Percentiles rank a stretch among this genome's conserved stretches.
phyloP scores from a whole-genome alignment of 2,888 invertebrate genomes.

The Smittia sp. region DNA sequence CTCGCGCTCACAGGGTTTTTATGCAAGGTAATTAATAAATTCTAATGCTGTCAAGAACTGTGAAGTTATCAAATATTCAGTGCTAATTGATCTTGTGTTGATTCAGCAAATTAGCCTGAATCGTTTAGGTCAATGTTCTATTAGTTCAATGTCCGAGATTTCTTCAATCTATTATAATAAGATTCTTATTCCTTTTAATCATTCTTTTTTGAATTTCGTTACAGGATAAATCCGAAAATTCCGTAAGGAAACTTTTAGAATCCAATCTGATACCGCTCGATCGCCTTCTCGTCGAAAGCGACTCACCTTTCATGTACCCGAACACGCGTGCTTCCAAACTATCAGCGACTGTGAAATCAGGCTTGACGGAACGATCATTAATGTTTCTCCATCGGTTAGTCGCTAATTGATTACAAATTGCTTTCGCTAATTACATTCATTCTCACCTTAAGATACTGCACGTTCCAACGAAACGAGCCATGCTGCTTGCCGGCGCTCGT shows the following conservation, averaged over 20 bases:
- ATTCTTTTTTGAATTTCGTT: conserved; percentile 56
- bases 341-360: conserved; percentile 81
- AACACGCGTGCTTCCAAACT: conserved; percentile 90
- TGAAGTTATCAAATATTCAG: neutral
- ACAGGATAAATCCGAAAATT: conserved; percentile 89
- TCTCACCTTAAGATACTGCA: conserved; percentile 67
- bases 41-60: neutral
- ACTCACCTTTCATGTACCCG: conserved; percentile 95
- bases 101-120: no score
- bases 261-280: conserved; percentile 80
- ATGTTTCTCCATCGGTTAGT: conserved; percentile 52
- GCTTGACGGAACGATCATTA: conserved; percentile 74
- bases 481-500: conserved; percentile 90
- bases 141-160: no score
- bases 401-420: neutral
- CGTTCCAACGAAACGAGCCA: conserved; percentile 94
- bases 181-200: neutral
- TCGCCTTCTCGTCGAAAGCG: conserved; percentile 83
- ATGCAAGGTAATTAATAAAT: conserved; percentile 51
- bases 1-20: conserved; percentile 73
- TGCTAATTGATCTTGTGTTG: conserved; percentile 16
- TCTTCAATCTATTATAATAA: no score
- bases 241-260: conserved; percentile 78
- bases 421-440: conserved; percentile 15
- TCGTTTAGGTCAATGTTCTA: no score